phyloP scores from a whole-genome alignment of 1,140 invertebrate species.

The Agrilus planipennis region DNA sequence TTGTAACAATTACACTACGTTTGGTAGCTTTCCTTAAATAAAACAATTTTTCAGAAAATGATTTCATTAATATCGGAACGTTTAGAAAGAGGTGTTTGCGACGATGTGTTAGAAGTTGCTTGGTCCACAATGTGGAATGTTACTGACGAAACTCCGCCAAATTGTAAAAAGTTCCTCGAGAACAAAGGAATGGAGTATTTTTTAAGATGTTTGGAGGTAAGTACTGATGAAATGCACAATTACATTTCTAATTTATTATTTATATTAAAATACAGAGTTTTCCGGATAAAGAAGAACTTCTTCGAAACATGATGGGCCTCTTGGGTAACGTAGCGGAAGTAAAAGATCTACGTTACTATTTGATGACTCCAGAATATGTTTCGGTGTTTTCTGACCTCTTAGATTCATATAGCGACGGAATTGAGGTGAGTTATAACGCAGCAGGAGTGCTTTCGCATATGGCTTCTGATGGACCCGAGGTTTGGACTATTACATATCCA shows the following conservation, averaged over 20 bases:
- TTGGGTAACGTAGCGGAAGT: conserved; percentile 96
- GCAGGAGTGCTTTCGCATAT: conserved; percentile 92
- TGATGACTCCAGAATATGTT: conserved; percentile 80
- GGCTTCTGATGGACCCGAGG: conserved; percentile 74
- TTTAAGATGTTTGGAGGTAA: conserved; percentile 66
- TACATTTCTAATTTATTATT: background rate
- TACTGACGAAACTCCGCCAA: conserved; percentile 89
- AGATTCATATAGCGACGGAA: conserved; percentile 78
- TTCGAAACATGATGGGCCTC: conserved; percentile 93
- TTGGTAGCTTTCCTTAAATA: no score
- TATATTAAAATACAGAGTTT: conserved; percentile 48
- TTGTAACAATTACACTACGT: no score
- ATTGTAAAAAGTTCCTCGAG: conserved; percentile 82
- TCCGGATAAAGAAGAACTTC: conserved; percentile 73
- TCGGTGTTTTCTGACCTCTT: conserved; percentile 76
- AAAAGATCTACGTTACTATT: conserved; percentile 58
- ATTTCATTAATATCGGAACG: conserved; percentile 68
- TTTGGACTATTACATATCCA: conserved; percentile 64
- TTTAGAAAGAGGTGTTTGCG: conserved; percentile 61
- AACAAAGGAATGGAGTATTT: conserved; percentile 79
- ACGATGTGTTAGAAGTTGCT: conserved; percentile 92
- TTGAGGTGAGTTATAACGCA: conserved; percentile 95
- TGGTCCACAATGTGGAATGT: conserved; percentile 99
- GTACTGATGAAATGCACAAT: conserved; percentile 12
- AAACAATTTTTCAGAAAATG: conserved; percentile 61